These are phyloP conservation scores for Cyanoramphus novaezelandiae DNA, from an alignment of 2,113 vertebrate species.

Conservation along the genomic window DNA sequence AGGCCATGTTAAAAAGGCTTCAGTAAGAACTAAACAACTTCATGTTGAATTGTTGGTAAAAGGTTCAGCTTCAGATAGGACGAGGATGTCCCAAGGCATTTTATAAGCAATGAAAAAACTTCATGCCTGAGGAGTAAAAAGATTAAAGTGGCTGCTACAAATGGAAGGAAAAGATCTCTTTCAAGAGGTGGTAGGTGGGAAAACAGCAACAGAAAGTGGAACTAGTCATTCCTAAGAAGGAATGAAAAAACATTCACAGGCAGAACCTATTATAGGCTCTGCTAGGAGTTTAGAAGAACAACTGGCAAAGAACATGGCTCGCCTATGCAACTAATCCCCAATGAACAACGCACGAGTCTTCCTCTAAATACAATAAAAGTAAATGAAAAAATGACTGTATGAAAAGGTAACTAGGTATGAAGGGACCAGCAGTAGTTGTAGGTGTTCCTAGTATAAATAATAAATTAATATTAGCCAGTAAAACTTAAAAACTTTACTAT, in stretches of 20 bases:
- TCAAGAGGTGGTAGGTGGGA: not conserved
- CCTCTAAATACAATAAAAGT: not conserved
- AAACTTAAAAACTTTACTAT: not conserved
- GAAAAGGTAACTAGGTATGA: not conserved
- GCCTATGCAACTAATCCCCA: not conserved
- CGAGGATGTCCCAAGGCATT: not conserved
- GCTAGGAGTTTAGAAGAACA: not conserved
- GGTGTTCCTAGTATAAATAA: not conserved
- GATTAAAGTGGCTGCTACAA: not conserved
- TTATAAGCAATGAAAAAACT: not conserved
- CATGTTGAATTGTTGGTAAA: not conserved
- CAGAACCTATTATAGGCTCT: not conserved
- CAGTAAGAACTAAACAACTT: not conserved
- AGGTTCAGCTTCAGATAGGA: not conserved
- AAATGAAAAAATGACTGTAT: not conserved
- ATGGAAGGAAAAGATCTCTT: not conserved
- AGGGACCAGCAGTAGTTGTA: not conserved
- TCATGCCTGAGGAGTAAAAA: not conserved
- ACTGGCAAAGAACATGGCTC: not conserved
- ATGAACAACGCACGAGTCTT: not conserved
- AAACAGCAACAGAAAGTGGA: not conserved
- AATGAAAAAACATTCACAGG: not conserved
- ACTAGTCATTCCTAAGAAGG: not conserved
- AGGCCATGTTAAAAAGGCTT: not conserved
- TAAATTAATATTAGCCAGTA: not conserved